Base-by-base conservation (phyloP, 2,797 vertebrate genomes). In the Masticophis lateralis region DNA sequence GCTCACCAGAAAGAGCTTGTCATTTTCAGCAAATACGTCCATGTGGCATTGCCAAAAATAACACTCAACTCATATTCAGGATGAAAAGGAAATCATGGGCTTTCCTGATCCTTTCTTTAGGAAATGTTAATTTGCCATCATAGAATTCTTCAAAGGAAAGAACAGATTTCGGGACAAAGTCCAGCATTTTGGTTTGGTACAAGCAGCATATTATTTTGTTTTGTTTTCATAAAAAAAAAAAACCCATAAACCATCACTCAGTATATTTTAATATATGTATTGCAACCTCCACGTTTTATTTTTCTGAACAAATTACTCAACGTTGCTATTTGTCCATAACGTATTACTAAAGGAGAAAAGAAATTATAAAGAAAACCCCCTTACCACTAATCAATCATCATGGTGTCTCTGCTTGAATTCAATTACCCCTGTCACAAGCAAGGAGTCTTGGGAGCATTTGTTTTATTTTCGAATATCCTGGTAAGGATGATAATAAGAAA, bases 351-450 rank as follows among this genome's bases (percentile, higher is more conserved):
- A 95, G 96, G 96, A 94, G 91, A 97, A 53, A 96, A 95, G 16
- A 74, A 90, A 95, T 91, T 96, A 94, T 94, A 95, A 96, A 97
- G 94, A 96, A 94, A 95, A 90, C 96, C 94, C 94, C 94, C 94
- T 28, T 95, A 94, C 94, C 95, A 95, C 94, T 94, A 95, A 96
- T 96, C 96, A 96, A 94, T 97, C 95, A 95, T 95, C 95, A 20
- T 95, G 86, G 90, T 94, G 95, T 95, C 95, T 94, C 94, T 95
- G 94, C 95, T 95, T 2, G 90, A 93, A 90, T 96, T 95, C 94
- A 83, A 86, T 93, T 83, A 27, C 27, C 32, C 74, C 37, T 96
- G 95, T 94, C 94, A 95, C 94, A 94, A 96, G 89, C 94, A 95
- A 96, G 94, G 95, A 93, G 88, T 96, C 95, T 95, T 93, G 93